Conservation (phyloP, 2,888 invertebrate genomes). For the Leptopilina syphax region DNA sequence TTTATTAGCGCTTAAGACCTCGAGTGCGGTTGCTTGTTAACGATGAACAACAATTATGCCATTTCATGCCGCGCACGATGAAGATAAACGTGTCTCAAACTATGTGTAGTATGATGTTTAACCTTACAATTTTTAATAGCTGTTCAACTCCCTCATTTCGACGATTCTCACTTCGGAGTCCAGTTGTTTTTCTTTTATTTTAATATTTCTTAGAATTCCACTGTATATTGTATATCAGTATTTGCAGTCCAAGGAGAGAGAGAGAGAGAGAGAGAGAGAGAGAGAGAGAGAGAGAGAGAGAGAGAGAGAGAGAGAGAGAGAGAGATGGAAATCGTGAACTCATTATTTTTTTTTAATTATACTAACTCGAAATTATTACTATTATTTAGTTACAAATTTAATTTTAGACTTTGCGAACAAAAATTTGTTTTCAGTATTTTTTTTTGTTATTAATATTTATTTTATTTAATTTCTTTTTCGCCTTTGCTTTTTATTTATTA, state of each 20-base stretch:
- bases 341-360: not conserved
- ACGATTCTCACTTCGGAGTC: conserved; percentile 11
- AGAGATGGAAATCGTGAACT: not conserved
- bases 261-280: conserved; percentile 11
- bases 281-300: not conserved
- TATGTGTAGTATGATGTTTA: conserved; percentile 22
- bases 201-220: conserved; percentile 25
- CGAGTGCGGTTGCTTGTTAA: conserved; percentile 32
- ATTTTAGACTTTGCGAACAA: too few species aligned
- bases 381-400: too few species aligned
- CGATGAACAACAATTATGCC: conserved; percentile 33
- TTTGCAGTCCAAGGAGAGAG: not conserved
- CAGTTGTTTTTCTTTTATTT: not conserved
- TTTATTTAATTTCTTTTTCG: too few species aligned
- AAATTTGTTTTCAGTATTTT: too few species aligned
- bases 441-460: too few species aligned
- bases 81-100: conserved; percentile 28
- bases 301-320: not conserved
- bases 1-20: conserved; percentile 11
- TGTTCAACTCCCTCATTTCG: conserved; percentile 16
- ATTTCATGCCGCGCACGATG: conserved; percentile 8
- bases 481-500: too few species aligned
- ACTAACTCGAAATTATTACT: too few species aligned
- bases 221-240: not conserved
- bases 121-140: conserved; percentile 27